Percentiles rank a stretch among this genome's conserved stretches.
phyloP scores from a whole-genome alignment of 2,888 invertebrate genomes.

The Erebia palarica region DNA sequence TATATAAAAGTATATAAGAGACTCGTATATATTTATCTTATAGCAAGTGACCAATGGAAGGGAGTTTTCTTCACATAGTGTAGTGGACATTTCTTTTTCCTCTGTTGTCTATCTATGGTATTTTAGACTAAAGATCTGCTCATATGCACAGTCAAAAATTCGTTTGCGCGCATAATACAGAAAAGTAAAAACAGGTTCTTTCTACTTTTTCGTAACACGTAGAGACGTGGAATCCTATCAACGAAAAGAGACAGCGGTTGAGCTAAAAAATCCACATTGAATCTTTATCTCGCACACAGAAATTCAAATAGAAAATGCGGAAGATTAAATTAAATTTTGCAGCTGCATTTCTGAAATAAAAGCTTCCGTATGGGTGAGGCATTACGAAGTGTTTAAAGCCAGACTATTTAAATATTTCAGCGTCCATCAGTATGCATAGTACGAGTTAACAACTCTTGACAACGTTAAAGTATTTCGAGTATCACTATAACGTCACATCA shows the following conservation, averaged over 20 bases:
- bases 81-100: no score
- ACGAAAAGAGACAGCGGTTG: background rate
- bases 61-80: background rate
- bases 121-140: background rate
- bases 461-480: no score
- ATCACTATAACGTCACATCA: no score
- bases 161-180: background rate
- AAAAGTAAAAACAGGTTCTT: background rate
- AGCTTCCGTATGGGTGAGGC: constrained; percentile 35
- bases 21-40: no score
- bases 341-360: constrained; percentile 35
- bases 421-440: constrained; percentile 6
- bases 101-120: no score
- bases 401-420: constrained; percentile 44
- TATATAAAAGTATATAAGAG: no score
- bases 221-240: background rate
- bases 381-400: constrained; percentile 42
- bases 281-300: constrained; percentile 21
- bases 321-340: constrained; percentile 37
- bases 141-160: background rate
- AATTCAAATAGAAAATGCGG: constrained; percentile 34
- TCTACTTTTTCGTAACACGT: background rate
- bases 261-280: constrained; percentile 11
- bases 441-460: no score
- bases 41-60: background rate